A percentile compares a stretch with the other conserved stretches of the same genome.
These are phyloP conservation scores for Machaerirhynchus nigripectus DNA, from an alignment of 2,113 vertebrate genomes.

Conservation along the genomic window DNA sequence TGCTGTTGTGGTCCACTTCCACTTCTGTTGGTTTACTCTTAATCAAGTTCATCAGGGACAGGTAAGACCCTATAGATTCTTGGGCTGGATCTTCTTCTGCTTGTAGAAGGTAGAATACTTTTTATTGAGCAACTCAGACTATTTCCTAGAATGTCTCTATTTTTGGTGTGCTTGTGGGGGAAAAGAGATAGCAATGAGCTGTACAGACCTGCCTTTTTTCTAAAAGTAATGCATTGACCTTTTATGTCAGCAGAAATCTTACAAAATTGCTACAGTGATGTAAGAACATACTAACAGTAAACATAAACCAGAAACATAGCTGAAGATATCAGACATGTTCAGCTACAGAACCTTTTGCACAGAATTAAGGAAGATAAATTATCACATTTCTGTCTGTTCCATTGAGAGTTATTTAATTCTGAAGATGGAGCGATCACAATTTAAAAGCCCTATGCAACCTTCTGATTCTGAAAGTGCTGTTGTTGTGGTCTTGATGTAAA, in stretches of 20 bases:
- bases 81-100: neutral
- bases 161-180: neutral
- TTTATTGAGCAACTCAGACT: neutral
- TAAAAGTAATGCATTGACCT: neutral
- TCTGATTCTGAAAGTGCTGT: neutral
- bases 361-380: neutral
- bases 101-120: neutral
- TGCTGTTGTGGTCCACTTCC: neutral
- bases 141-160: neutral
- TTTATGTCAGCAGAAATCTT: neutral
- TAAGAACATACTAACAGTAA: neutral
- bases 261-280: neutral
- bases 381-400: neutral
- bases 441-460: neutral
- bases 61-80: neutral
- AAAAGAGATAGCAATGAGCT: neutral
- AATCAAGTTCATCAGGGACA: neutral
- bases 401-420: neutral
- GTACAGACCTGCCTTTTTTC: neutral
- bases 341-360: neutral
- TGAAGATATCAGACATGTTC: neutral
- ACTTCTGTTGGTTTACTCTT: neutral
- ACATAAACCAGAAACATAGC: neutral
- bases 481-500: neutral
- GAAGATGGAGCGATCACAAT: neutral